Evolutionary conservation across 2,797 vertebrate species (phyloP), one percentile per base, ranked within the genome.

Genomic region (Artibeus jamaicensis): DNA sequence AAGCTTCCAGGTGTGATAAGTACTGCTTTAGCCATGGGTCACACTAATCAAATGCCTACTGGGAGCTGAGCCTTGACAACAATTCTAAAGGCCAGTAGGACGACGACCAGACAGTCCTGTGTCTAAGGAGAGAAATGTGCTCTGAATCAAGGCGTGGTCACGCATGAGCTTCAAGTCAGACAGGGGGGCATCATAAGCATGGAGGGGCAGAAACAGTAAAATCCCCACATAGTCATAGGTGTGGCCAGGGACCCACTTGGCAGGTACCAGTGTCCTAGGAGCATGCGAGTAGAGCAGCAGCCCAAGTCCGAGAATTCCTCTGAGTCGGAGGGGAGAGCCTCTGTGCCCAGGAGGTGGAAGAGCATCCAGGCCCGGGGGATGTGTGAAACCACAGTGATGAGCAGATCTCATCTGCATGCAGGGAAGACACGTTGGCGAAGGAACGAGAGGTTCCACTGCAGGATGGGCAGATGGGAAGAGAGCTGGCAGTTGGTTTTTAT

Each of bases 261-360:
- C 48, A 1, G 3, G 59, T 15, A 29, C 42, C 5, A 0, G 16
- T 67, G 59, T 29, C 50, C 85, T 26, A 4, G n/a, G 67, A 34
- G 9, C 6, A 0, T 21, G 42, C 0, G 0, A 26, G 15, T 42
- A 18, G 26, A 32, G 9, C 55, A 7, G 34, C 0, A 0, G 22
- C 6, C 42, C 1, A 2, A 44, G 29, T n/a, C 67, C 29, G 65
- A 44, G 68, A 55, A 67, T 50, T 4, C 39, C 53, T 39, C 32
- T 46, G 11, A 37, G 19, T 5, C 48, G 59, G 48, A 50, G 74
- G 42, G 32, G 29, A 34, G 55, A 16, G 59, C 14, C 59, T 37
- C 15, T 12, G 44, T 29, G 24, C n/a, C 10, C 29, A 10, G 26
- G 1, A 42, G n/a, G 14, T 34, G 2, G 48, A 32, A 42, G 18